These are phyloP conservation scores for Sesia bembeciformis DNA, from an alignment of 2,888 invertebrate species.

Conservation along the genomic window DNA sequence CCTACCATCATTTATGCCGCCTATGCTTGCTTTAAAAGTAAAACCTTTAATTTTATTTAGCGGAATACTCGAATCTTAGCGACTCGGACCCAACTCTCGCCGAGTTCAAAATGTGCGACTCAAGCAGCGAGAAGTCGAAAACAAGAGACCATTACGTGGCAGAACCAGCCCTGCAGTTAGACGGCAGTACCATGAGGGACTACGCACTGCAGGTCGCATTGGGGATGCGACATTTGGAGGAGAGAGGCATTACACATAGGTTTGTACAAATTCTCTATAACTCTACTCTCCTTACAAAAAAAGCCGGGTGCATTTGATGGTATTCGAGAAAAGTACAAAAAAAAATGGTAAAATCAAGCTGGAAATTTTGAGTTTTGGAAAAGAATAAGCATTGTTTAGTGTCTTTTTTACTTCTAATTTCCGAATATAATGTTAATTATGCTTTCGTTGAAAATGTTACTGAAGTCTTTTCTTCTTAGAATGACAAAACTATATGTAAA, in stretches of 20 bases:
- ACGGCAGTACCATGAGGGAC: conserved; percentile 70
- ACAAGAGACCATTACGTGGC: conserved; percentile 54
- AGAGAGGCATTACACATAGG: conserved; percentile 81
- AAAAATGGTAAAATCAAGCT: background rate
- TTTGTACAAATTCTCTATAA: conserved; percentile 22
- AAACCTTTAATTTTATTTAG: conserved; percentile 34
- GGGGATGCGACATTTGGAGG: conserved; percentile 86
- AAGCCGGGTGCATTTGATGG: too few species aligned
- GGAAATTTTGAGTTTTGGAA: background rate
- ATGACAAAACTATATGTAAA: too few species aligned
- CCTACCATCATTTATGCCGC: too few species aligned
- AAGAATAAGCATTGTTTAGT: too few species aligned
- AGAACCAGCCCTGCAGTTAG: conserved; percentile 53
- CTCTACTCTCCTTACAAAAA: background rate
- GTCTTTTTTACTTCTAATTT: too few species aligned
- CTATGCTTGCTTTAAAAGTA: too few species aligned
- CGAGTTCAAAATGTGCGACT: conserved; percentile 31
- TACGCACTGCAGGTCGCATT: conserved; percentile 87
- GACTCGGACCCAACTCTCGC: conserved; percentile 49
- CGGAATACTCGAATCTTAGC: conserved; percentile 70
- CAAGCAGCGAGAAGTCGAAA: conserved; percentile 16
- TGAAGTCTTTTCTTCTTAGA: too few species aligned
- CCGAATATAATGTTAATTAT: too few species aligned
- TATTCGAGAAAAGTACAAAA: background rate
- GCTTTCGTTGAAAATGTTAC: too few species aligned